A percentile compares a stretch with the other conserved stretches of the same genome.
phyloP scores from a whole-genome alignment of 2,888 invertebrate genomes.

The Campoplex capitator region DNA sequence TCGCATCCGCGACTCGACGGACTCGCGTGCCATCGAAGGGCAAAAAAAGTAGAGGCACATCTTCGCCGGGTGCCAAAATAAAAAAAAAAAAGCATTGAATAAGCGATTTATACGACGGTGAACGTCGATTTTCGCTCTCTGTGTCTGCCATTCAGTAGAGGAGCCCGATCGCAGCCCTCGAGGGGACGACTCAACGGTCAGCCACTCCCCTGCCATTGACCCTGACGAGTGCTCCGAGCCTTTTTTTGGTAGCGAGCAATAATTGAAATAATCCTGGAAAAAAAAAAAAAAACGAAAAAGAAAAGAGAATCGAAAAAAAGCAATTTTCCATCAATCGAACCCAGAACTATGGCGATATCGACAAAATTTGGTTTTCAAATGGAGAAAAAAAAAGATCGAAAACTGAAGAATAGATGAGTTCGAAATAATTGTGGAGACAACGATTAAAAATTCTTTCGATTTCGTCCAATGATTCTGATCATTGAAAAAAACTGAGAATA shows the following conservation, averaged over 20 bases:
- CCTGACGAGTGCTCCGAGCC: conserved; percentile 46
- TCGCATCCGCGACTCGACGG: conserved; percentile 45
- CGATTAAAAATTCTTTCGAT: too few species aligned
- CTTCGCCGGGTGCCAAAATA: conserved; percentile 39
- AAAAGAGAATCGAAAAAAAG: not conserved
- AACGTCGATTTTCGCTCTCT: conserved; percentile 38
- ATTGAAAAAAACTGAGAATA: too few species aligned
- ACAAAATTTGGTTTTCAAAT: too few species aligned
- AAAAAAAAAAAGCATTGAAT: not conserved
- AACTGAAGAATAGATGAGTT: too few species aligned
- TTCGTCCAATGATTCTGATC: too few species aligned
- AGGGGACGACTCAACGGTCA: conserved; percentile 29
- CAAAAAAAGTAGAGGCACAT: conserved; percentile 8
- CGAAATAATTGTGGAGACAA: too few species aligned
- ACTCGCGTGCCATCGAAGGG: conserved; percentile 37
- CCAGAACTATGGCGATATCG: too few species aligned
- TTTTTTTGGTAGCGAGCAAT: not conserved
- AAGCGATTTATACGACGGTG: conserved; percentile 8
- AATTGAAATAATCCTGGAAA: not conserved
- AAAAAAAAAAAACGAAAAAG: not conserved
- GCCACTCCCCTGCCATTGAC: conserved; percentile 56
- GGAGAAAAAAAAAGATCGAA: too few species aligned
- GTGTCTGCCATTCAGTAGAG: conserved; percentile 57
- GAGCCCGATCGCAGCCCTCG: conserved; percentile 35
- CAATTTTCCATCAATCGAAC: not conserved